These are phyloP conservation scores for Catostylus mosaicus DNA, from an alignment of 30 jellyfish, hydroid and myxozoan genomes.

Conservation along the genomic window DNA sequence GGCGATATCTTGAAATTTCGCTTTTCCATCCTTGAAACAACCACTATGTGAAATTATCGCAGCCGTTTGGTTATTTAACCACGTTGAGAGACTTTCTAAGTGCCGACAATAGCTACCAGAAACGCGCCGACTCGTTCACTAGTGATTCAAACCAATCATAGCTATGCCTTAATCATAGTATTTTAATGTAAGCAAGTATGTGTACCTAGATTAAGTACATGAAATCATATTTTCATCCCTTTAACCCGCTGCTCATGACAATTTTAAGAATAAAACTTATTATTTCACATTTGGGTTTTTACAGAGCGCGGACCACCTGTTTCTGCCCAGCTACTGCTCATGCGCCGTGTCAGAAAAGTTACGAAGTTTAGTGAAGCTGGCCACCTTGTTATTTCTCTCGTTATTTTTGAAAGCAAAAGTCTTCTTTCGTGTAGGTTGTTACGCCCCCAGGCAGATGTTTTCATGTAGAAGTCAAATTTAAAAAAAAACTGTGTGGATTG, in stretches of 20 bases:
- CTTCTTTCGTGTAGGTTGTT: too few relatives aligned
- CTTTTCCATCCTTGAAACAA: constrained; percentile 33
- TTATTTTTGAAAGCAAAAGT: too few relatives aligned
- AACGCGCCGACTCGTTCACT: constrained; percentile 21
- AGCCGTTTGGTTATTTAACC: constrained; percentile 52
- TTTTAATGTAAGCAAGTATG: constrained; percentile 20
- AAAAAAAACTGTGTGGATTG: too few relatives aligned
- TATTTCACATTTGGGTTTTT: constrained; percentile 7
- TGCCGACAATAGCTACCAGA: constrained; percentile 26
- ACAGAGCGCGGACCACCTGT: constrained; percentile 47
- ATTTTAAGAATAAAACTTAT: constrained; percentile 27
- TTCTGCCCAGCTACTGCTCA: constrained; percentile 28
- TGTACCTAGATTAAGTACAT: constrained; percentile 14
- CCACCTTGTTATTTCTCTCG: too few relatives aligned
- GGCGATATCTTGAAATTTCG: constrained; percentile 59
- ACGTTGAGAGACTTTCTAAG: constrained; percentile 16
- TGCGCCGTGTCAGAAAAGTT: background rate
- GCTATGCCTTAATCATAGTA: background rate
- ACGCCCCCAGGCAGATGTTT: too few relatives aligned
- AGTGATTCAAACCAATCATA: background rate
- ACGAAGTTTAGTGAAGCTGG: too few relatives aligned
- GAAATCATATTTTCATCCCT: constrained; percentile 24
- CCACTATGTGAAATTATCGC: constrained; percentile 42
- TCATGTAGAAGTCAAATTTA: too few relatives aligned
- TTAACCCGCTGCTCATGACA: constrained; percentile 44